These are phyloP conservation scores for Diuraphis noxia DNA, from an alignment of 1,140 invertebrate genomes.

Conservation along the genomic window DNA sequence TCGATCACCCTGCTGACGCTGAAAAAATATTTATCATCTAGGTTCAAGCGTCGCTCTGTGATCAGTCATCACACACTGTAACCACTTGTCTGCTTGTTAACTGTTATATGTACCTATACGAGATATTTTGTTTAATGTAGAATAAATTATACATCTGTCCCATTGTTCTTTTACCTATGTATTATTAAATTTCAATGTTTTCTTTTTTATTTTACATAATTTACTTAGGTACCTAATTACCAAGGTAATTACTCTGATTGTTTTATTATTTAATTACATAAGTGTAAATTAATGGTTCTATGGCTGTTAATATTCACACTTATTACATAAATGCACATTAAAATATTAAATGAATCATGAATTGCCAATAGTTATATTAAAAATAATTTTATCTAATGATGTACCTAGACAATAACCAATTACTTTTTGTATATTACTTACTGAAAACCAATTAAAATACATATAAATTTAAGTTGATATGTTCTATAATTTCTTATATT, in stretches of 20 bases:
- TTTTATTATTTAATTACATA: neutral
- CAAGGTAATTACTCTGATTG: neutral
- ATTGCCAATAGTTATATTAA: neutral
- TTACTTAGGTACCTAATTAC: too few species aligned
- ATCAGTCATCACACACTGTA: neutral
- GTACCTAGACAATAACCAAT: neutral
- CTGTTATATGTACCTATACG: neutral
- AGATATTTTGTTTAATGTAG: neutral
- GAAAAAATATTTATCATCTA: constrained; percentile 10
- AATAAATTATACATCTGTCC: neutral
- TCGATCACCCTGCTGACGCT: constrained; percentile 1
- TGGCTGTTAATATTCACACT: neutral
- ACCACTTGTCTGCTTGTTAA: neutral
- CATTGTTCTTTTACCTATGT: neutral
- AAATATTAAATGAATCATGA: neutral
- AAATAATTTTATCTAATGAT: neutral
- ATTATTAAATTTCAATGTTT: neutral
- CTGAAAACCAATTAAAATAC: neutral
- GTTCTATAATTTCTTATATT: neutral
- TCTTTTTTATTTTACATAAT: neutral
- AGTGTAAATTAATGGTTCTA: neutral
- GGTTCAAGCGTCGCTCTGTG: neutral
- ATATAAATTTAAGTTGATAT: neutral
- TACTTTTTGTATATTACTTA: neutral
- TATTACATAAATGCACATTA: neutral